Percentiles rank a stretch among this genome's conserved stretches.
Conservation (phyloP, 2,113 vertebrate genomes). For the Damaliscus lunatus region DNA sequence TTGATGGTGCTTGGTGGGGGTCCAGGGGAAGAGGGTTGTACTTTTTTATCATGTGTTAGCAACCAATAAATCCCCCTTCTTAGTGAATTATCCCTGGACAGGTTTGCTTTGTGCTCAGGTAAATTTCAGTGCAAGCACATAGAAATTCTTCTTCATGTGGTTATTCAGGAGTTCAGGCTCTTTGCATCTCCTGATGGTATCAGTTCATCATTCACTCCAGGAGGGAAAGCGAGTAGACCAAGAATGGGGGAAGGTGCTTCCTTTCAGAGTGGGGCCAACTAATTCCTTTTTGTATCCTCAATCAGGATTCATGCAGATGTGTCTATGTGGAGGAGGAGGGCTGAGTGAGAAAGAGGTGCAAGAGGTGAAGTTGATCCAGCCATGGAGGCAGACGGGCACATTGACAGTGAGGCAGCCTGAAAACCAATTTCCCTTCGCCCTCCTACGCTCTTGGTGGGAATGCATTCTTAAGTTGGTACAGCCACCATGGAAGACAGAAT, state of each 20-base stretch:
- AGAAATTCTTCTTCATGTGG: background rate
- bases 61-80: background rate
- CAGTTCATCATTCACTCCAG: background rate
- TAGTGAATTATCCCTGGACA: background rate
- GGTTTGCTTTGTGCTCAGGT: background rate
- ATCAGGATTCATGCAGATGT: background rate
- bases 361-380: background rate
- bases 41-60: constrained; percentile 4
- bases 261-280: background rate
- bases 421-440: background rate
- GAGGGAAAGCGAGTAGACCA: background rate
- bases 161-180: background rate
- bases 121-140: background rate
- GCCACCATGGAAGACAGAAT: background rate
- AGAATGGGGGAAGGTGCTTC: background rate
- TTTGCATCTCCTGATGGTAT: background rate
- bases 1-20: background rate
- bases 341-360: background rate
- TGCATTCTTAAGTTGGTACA: background rate
- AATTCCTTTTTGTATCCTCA: background rate
- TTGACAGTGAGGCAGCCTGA: too few species aligned
- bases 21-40: background rate
- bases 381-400: background rate
- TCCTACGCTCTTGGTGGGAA: background rate
- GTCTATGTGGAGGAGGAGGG: background rate